Conservation (phyloP, 2,797 vertebrate genomes). For the Pachyuromys duprasi region DNA sequence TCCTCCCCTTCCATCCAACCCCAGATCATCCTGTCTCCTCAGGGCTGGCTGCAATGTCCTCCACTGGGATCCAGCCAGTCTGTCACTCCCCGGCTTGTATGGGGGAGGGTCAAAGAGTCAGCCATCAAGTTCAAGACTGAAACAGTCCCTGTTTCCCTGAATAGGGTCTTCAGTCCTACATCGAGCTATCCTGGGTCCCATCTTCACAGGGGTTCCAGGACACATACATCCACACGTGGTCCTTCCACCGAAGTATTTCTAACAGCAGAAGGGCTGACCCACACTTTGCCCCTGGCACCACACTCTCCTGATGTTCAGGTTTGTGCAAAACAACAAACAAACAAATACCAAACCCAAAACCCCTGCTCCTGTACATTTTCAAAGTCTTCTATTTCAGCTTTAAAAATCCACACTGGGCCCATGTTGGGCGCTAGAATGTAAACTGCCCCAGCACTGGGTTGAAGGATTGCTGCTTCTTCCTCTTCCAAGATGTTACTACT, state of each 20-base stretch:
- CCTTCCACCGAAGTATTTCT: not conserved
- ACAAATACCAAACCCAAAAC: not conserved
- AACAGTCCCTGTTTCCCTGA: too few relatives aligned
- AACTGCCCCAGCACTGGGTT: not conserved
- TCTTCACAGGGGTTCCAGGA: too few relatives aligned
- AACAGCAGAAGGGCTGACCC: not conserved
- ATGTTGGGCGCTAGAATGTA: not conserved
- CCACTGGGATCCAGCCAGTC: too few relatives aligned
- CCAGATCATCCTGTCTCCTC: too few relatives aligned
- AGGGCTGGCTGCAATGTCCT: too few relatives aligned
- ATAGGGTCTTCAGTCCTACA: too few relatives aligned
- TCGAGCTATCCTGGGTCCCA: too few relatives aligned
- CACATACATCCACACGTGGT: too few relatives aligned
- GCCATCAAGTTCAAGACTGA: too few relatives aligned
- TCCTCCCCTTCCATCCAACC: too few relatives aligned
- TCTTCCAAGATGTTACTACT: not conserved
- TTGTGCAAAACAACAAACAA: not conserved
- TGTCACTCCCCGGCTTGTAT: too few relatives aligned
- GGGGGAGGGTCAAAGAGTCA: too few relatives aligned
- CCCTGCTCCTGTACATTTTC: not conserved
- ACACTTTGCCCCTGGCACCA: not conserved
- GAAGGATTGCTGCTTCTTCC: not conserved
- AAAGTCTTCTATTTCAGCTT: conserved; percentile 6
- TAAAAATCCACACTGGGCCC: not conserved
- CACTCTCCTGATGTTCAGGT: not conserved